A percentile compares a stretch with the other conserved stretches of the same genome.
These are phyloP conservation scores for Boloria euphrosyne DNA, from an alignment of 2,888 invertebrate genomes.

Conservation along the genomic window DNA sequence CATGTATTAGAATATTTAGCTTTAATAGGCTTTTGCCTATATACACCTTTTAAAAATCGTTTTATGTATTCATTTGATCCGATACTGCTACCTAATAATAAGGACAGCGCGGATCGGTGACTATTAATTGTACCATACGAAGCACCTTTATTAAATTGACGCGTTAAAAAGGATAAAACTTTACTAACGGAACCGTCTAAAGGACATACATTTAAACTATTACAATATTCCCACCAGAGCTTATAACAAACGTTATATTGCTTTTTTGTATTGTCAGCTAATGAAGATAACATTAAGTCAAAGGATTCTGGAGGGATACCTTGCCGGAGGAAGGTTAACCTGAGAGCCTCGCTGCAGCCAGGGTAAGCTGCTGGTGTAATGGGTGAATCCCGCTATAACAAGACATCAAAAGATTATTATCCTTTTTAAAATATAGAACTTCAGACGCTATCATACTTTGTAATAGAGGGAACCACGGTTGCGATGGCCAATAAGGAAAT, in stretches of 20 bases:
- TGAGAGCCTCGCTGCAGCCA: conserved; percentile 38
- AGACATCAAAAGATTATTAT: conserved; percentile 13
- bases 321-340: conserved; percentile 20
- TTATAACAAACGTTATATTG: conserved; percentile 35
- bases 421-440: neutral
- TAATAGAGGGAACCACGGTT: conserved; percentile 43
- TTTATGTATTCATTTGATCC: conserved; percentile 39
- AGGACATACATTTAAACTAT: conserved; percentile 6
- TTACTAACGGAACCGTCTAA: conserved; percentile 2
- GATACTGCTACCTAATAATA: conserved; percentile 43
- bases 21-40: conserved; percentile 40
- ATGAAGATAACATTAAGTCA: conserved; percentile 16
- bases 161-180: conserved; percentile 38
- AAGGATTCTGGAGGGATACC: neutral
- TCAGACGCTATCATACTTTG: neutral
- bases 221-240: conserved; percentile 35
- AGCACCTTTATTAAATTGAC: conserved; percentile 40
- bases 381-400: conserved; percentile 17
- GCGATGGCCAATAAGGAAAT: conserved; percentile 42
- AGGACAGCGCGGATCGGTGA: conserved; percentile 45
- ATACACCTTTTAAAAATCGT: conserved; percentile 44
- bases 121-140: conserved; percentile 43
- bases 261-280: conserved; percentile 29
- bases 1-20: conserved; percentile 46
- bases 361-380: conserved; percentile 33